phyloP scores from a whole-genome alignment of 2,113 vertebrate genomes.

The Ranitomeya variabilis region DNA sequence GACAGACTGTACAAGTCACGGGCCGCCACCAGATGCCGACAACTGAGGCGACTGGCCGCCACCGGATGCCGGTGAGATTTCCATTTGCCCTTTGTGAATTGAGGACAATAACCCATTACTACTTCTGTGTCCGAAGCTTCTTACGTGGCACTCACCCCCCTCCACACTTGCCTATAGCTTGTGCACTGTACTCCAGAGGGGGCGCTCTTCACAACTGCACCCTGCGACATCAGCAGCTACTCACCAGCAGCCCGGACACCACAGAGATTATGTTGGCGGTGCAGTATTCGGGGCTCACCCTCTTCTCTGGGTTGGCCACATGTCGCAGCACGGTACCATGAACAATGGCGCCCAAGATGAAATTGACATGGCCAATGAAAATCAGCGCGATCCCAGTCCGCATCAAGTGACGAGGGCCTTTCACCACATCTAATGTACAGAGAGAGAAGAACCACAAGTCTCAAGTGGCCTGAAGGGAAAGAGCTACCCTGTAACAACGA shows the following conservation, averaged over 20 bases:
- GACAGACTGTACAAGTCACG: no score
- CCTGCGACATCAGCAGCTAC: conserved; percentile 20
- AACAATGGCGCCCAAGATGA: conserved; percentile 87
- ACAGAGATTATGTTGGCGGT: conserved; percentile 85
- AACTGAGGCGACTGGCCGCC: no score
- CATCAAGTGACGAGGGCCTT: conserved; percentile 80
- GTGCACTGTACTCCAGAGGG: no score
- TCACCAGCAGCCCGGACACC: conserved; percentile 86
- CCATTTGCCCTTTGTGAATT: no score
- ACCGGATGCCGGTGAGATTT: no score
- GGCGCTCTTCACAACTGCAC: no score
- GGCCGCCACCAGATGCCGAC: no score
- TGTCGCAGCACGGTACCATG: conserved; percentile 88
- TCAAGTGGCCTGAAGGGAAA: background rate
- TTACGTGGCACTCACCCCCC: no score
- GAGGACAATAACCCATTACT: no score
- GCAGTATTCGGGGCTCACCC: conserved; percentile 80
- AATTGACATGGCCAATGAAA: conserved; percentile 85
- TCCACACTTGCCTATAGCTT: no score
- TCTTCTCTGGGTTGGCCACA: conserved; percentile 78
- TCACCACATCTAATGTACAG: conserved; percentile 72
- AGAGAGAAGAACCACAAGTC: background rate
- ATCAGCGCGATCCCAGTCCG: conserved; percentile 82
- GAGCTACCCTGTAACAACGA: background rate
- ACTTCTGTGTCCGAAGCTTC: no score